These are phyloP conservation scores for Crotalus horridus DNA, from an alignment of 2,113 vertebrate genomes.

Conservation along the genomic window DNA sequence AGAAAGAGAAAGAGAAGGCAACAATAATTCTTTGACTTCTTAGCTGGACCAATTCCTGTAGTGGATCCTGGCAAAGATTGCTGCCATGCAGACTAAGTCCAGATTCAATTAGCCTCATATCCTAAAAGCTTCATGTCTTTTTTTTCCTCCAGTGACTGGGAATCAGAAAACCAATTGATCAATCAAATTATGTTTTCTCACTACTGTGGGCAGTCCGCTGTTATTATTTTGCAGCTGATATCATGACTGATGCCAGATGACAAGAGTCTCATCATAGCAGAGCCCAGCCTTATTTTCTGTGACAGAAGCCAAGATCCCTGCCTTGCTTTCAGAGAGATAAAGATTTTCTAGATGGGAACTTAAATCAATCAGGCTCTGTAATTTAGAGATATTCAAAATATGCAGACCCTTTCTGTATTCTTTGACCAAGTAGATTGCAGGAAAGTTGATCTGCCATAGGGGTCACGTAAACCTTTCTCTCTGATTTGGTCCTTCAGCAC, in stretches of 20 bases:
- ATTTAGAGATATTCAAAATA: neutral
- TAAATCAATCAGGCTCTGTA: too few relatives aligned
- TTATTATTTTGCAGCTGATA: neutral
- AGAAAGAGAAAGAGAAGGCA: neutral
- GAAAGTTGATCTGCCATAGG: neutral
- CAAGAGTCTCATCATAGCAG: neutral
- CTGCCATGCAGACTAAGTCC: neutral
- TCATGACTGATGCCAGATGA: neutral
- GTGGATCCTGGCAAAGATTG: neutral
- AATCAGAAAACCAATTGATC: neutral
- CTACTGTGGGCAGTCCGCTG: neutral
- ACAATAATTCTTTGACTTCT: neutral
- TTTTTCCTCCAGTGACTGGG: neutral
- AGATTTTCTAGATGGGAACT: neutral
- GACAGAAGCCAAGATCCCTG: neutral
- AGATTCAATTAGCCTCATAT: neutral
- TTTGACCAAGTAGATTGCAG: neutral
- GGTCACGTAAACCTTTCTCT: neutral
- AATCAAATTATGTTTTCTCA: neutral
- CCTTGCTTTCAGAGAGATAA: neutral
- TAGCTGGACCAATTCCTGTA: neutral
- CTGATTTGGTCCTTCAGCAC: neutral
- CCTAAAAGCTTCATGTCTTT: neutral
- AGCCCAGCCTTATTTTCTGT: neutral
- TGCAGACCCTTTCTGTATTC: neutral